Evolutionary conservation across 2,113 vertebrate genomes (phyloP), one percentile per base, ranked within the genome.

Genomic region (Hippocampus guttulatus): DNA sequence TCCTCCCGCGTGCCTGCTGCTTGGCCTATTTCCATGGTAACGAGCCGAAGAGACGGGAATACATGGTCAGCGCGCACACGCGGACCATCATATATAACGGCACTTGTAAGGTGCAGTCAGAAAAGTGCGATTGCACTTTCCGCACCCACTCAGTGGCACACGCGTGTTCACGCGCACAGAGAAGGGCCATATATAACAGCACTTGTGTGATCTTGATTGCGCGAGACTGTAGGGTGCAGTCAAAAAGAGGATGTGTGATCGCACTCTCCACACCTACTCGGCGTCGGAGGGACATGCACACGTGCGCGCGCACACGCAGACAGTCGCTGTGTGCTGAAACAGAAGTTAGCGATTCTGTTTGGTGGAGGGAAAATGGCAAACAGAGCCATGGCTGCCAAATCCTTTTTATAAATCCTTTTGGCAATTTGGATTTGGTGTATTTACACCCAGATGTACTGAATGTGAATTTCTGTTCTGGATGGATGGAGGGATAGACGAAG

Each of bases 1-100:
- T 83, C 83, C 84, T 65, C 88, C 86, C 75, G 68, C 79, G 84
- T 89, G 88, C 84, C 78, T 90, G 82, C 87, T 80, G 87, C 88
- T 91, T 90, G 88, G 88, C 87, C 88, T 86, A 89, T 91, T 89
- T 90, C 90, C 87, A 90, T 90, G 90, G 90, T 84, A 90, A 90
- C 88, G 86, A 89, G 85, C 84, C 40, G 70, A 85, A 81, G 76
- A 88, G 83, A 74, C 78, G 75, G 78, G 43, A 40, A 84, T 71
- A 62, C 60, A 38, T 38, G 25, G 63, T 67, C 70, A 63, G 51
- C 20, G 30, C 62, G 77, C 77, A 70, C 63, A 57, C 65, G 33
- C 61, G 16, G 63, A 40, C 43, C 27, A 8, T 52, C 16, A 38
- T 38, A 75, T 75, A 64, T 75, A 71, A 51, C 3, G 81, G 64